Percentiles rank a stretch among this genome's conserved stretches.
Conservation (phyloP, 2,113 vertebrate species). For the Todiramphus saurophagus region DNA sequence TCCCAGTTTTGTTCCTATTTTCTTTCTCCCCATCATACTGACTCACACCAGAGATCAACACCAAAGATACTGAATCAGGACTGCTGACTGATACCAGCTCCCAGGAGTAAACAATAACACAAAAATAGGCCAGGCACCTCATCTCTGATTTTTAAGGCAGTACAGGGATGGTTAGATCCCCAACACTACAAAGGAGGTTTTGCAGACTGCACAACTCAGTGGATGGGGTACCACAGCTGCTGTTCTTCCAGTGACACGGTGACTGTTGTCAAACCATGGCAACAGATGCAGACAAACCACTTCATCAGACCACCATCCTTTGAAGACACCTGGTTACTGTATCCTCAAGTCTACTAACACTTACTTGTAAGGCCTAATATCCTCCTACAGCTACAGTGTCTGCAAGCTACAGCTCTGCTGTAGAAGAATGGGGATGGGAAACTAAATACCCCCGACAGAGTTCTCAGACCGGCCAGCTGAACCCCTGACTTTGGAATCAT, state of each 20-base stretch:
- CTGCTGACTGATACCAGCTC: neutral
- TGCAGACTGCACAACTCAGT: too few species aligned
- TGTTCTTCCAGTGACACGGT: neutral
- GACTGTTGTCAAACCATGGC: neutral
- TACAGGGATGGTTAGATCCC: neutral
- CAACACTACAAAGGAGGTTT: neutral
- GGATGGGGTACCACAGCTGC: neutral
- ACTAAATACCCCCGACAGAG: neutral
- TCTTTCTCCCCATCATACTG: neutral
- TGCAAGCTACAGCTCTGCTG: neutral
- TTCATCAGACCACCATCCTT: neutral
- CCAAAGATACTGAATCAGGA: neutral
- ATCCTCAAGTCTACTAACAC: neutral
- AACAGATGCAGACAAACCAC: neutral
- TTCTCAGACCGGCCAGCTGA: fast-evolving
- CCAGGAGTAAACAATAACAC: neutral
- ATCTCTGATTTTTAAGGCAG: neutral
- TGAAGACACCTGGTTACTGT: neutral
- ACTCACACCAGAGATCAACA: neutral
- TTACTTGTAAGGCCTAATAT: neutral
- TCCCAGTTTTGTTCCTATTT: neutral
- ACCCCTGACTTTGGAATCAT: neutral
- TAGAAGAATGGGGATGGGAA: neutral
- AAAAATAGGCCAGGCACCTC: neutral
- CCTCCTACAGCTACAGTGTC: neutral